Base-by-base conservation (phyloP, 2,888 invertebrate genomes). In the Chrysolina haemoptera region DNA sequence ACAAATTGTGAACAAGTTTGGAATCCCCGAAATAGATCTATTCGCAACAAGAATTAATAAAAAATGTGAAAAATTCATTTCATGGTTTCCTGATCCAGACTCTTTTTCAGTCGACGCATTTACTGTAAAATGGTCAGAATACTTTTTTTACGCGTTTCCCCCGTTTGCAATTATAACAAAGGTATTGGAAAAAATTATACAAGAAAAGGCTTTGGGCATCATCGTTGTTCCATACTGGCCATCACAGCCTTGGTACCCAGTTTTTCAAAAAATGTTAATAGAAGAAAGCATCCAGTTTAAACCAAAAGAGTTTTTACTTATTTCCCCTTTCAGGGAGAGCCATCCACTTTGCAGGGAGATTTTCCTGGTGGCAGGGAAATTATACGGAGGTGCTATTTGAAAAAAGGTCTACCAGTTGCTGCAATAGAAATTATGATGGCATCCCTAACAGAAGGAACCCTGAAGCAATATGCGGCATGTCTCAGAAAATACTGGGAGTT, bases 291-390 rank as follows among this genome's bases (percentile, higher is more conserved):
- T 43, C 6, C 10, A 43, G 10, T 59, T 59, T 22, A 8, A 27
- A 12, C 59, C 71, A 18, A 20, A 72, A 12, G 41, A 41, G 27
- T 35, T 22, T 53, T 50, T 72, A 48, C 35, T 72, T 6, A 50
- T 69, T n/a, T 68, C 48, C 62, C 76, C 76, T 70, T 76, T 70
- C 67, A 76, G 76, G 46, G 40, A 62, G 40, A 70, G 16, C n/a
- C 75, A 72, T 55, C 75, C 70, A 27, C 55, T 66, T n/a, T 20
- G 20, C 66, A 66, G 62, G 20, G 48, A 70, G 18, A 35, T 73
- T 76, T 70, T 59, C 76, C 68, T 73, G 73, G 70, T 70, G 53
- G 70, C 64, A 73, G 70, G 72, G 70, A 73, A 18, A 35, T 73
- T 75, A 64, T 75, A 22, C 43, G 75, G 72, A 8, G 35, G 27